These are phyloP conservation scores for Dolomedes plantarius DNA, from an alignment of 2,888 invertebrate genomes.

Conservation along the genomic window DNA sequence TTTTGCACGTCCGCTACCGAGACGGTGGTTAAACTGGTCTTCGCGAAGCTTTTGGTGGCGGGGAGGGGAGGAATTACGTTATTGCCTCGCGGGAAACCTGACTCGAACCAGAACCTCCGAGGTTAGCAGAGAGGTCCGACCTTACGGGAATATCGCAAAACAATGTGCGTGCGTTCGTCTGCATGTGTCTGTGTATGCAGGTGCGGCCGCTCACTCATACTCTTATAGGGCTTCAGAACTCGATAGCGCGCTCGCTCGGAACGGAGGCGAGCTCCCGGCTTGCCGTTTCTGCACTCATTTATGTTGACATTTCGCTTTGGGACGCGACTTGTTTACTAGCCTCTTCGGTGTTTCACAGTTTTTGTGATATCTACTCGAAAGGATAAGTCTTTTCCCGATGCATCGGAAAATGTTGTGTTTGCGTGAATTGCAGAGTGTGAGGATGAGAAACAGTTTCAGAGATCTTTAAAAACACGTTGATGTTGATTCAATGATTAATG, in stretches of 20 bases:
- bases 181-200: conserved; percentile 34
- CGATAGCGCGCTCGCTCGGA: conserved; percentile 51
- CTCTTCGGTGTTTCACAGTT: neutral
- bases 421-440: no score
- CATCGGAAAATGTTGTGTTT: no score
- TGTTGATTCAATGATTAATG: no score
- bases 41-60: neutral
- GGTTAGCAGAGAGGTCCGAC: conserved; percentile 43
- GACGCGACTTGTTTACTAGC: no score
- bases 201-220: conserved; percentile 19
- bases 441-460: no score
- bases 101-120: conserved; percentile 37
- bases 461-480: no score
- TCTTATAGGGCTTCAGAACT: conserved; percentile 66
- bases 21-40: conserved; percentile 58
- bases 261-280: conserved; percentile 16
- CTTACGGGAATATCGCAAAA: conserved; percentile 25
- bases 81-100: conserved; percentile 45
- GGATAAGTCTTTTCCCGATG: no score
- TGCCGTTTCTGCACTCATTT: neutral
- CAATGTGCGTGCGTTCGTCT: conserved; percentile 13
- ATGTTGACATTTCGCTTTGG: no score
- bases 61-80: conserved; percentile 1
- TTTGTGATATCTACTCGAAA: no score
- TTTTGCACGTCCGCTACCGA: conserved; percentile 23